Evolutionary conservation across 2,797 vertebrate species (phyloP).

Genomic region (Hoplostethus mediterraneus): DNA sequence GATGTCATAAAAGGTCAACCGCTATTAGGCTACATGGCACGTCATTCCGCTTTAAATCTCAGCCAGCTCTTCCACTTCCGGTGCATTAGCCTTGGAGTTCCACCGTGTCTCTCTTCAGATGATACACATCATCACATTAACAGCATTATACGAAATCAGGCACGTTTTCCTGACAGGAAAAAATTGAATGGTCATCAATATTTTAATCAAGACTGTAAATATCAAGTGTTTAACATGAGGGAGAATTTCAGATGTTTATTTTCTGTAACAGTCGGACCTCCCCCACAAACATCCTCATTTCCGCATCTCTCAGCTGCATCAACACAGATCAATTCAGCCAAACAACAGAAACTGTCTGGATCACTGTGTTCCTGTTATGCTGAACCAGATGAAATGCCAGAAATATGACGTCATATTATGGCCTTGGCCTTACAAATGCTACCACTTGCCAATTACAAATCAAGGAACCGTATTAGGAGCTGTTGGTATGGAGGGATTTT

Average conservation of each 20-base stretch:
- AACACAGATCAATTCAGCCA: neutral
- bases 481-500: constrained; percentile 64
- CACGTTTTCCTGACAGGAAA: no score
- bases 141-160: no score
- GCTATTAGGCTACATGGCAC: no score
- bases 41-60: no score
- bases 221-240: neutral
- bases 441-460: constrained; percentile 2
- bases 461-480: neutral
- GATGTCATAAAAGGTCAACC: no score
- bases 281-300: neutral
- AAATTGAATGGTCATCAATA: no score
- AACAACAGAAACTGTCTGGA: no score
- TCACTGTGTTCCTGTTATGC: neutral
- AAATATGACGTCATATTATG: neutral
- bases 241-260: neutral
- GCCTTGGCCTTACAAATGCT: neutral
- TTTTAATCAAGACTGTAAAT: neutral
- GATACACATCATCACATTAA: no score
- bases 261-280: neutral
- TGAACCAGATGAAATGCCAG: neutral
- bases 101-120: no score
- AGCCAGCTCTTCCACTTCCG: no score
- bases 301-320: neutral
- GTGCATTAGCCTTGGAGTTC: no score